A percentile compares a stretch with the other conserved stretches of the same genome.
Conservation (phyloP, 2,888 invertebrate genomes). For the Quadriops clusia region DNA sequence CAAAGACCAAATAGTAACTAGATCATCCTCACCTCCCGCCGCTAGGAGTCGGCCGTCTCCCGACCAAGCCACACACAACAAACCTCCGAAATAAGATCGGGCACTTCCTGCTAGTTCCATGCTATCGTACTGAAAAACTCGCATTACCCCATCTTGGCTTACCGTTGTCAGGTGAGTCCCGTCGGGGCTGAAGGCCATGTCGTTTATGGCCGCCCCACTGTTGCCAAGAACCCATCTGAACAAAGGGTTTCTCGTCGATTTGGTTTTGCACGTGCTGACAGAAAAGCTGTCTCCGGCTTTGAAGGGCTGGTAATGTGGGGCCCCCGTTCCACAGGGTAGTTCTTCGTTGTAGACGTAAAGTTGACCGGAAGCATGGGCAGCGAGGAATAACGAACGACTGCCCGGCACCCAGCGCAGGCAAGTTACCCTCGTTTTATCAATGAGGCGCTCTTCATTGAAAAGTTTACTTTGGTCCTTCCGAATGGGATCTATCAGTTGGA, state of each 20-base stretch:
- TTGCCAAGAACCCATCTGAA: conserved; percentile 81
- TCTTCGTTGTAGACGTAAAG: conserved; percentile 97
- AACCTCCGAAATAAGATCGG: conserved; percentile 94
- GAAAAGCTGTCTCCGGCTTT: conserved; percentile 90
- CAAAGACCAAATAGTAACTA: conserved; percentile 95
- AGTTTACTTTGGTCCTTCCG: conserved; percentile 93
- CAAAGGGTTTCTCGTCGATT: conserved; percentile 92
- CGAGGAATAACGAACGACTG: conserved; percentile 85
- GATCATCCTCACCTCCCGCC: conserved; percentile 96
- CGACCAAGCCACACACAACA: conserved; percentile 96
- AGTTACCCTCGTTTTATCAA: conserved; percentile 90
- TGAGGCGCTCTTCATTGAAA: conserved; percentile 95
- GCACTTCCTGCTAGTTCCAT: conserved; percentile 93
- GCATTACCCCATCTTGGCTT: conserved; percentile 86
- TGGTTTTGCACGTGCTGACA: conserved; percentile 91
- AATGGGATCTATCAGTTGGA: conserved; percentile 94
- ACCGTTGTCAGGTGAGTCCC: conserved; percentile 87
- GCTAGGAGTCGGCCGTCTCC: conserved; percentile 77
- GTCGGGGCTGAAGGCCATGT: conserved; percentile 94
- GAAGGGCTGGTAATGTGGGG: conserved; percentile 90
- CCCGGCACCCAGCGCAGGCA: conserved; percentile 97
- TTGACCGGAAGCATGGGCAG: conserved; percentile 91
- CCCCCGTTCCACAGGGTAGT: conserved; percentile 75
- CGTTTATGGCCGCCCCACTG: conserved; percentile 66
- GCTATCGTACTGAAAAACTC: conserved; percentile 93